These are phyloP conservation scores for Triops longicaudatus DNA, from an alignment of 1,140 invertebrate genomes.

Conservation along the genomic window DNA sequence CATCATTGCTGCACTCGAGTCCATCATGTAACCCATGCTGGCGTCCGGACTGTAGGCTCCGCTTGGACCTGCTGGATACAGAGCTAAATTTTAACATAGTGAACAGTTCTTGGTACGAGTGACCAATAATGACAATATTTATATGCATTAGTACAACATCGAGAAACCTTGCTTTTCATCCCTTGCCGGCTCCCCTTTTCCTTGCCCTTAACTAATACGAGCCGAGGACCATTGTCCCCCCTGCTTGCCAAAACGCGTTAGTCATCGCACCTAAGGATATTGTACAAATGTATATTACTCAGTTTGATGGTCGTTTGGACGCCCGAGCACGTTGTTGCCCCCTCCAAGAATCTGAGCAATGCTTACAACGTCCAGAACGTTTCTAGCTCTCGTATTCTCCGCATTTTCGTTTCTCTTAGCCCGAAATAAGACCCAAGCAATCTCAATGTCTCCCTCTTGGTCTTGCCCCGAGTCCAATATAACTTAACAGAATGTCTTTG, in stretches of 20 bases:
- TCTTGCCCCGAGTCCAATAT: not conserved
- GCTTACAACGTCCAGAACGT: not conserved
- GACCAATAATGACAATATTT: constrained; percentile 15
- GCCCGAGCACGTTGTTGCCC: not conserved
- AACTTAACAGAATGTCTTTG: not conserved
- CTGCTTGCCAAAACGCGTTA: not conserved
- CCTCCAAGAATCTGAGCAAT: not conserved
- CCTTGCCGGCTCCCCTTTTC: not conserved
- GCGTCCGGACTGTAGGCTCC: constrained; percentile 90
- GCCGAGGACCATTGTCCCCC: not conserved
- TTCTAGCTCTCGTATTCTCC: not conserved
- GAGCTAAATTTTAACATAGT: constrained; percentile 23
- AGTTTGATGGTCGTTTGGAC: not conserved
- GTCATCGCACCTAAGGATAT: not conserved
- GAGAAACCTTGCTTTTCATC: not conserved
- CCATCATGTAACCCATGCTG: constrained; percentile 92
- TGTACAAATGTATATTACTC: not conserved
- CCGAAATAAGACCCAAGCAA: not conserved
- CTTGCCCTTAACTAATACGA: not conserved
- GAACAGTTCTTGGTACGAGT: not conserved
- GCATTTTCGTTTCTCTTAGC: not conserved
- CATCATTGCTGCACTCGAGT: constrained; percentile 84
- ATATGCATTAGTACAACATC: not conserved
- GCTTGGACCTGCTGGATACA: constrained; percentile 63
- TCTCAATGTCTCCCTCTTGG: constrained; percentile 2